Percentiles rank a stretch among this genome's conserved stretches.
These are phyloP conservation scores for Cosmia trapezina DNA, from an alignment of 2,888 invertebrate genomes.

Conservation along the genomic window DNA sequence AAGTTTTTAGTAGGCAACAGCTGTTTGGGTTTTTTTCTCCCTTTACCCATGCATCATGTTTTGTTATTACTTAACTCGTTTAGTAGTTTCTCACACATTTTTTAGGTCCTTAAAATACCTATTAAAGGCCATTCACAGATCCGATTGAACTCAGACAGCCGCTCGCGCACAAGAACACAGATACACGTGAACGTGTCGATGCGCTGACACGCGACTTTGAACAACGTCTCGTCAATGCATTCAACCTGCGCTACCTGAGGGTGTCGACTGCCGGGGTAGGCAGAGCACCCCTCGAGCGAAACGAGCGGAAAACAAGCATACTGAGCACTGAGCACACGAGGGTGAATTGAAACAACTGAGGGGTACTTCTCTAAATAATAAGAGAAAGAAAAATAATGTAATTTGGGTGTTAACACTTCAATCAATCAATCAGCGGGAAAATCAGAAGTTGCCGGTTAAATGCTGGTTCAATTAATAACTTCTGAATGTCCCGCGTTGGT, in stretches of 20 bases:
- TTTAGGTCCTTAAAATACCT: background rate
- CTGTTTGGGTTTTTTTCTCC: too few species aligned
- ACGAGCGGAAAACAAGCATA: conserved; percentile 45
- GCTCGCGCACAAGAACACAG: conserved; percentile 24
- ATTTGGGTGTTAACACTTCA: conserved; percentile 8
- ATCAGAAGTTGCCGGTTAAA: too few species aligned
- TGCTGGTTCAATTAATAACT: too few species aligned
- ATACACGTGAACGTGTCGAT: conserved; percentile 6
- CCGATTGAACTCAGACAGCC: background rate
- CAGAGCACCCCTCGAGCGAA: conserved; percentile 26
- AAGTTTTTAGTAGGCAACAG: background rate
- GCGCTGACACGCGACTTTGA: conserved; percentile 29
- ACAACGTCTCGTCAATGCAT: conserved; percentile 14
- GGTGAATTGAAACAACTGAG: conserved; percentile 27
- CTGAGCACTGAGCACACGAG: conserved; percentile 34
- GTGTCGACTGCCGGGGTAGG: background rate
- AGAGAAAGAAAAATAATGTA: background rate
- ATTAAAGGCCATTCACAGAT: background rate
- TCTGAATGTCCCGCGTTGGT: too few species aligned
- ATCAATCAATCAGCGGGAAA: conserved; percentile 6
- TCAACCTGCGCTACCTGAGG: conserved; percentile 30
- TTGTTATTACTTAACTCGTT: background rate
- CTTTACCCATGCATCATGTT: background rate
- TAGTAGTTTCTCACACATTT: background rate
- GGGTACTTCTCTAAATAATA: conserved; percentile 5